Base-by-base conservation (phyloP, 1,140 invertebrate species). In the Berghia stephanieae region DNA sequence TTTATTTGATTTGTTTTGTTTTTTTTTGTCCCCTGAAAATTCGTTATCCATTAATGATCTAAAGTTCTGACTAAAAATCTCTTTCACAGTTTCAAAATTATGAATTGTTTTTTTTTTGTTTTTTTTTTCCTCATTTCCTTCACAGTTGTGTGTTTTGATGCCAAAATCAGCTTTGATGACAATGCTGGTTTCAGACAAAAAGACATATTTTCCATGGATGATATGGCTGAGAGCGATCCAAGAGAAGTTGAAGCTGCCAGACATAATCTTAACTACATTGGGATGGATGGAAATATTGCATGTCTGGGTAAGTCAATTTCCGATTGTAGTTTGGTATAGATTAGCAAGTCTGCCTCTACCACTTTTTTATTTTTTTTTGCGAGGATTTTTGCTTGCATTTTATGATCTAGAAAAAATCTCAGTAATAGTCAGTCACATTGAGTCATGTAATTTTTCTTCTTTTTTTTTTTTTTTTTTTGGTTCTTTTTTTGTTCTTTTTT, bases 151-250 rank as follows among this genome's bases (percentile, higher is more conserved):
- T 95, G 96, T 40, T 97, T 99, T 74, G 98, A 99, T 93, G 98
- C 98, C 18, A 99, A 99, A 92, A 93, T 97, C 78, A 95, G 96
- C 81, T 99, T 99, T 91, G 98, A 99, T 91, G 98, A 99, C 88
- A 99, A 99, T 92, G 98, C 98, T 1, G 91, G 94, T 79, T 99
- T 96, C 84, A 92, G 98, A 77, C 98, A 99, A 78, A 93, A 95
- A 86, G 93, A 95, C 44, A 85, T 89, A 42, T 89, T 89, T 86
- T 87, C 83, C 0, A 81, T 88, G 83, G 86, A 89, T 66, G 88
- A 89, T 77, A 84, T 82, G 67, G 78, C 85, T 21, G 89, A 90
- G 73, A 87, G 79, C 42, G 96, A 99, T 91, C 95, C 96, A 18
- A 91, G 96, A 82, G 98, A 99, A 91, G 92, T 95, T 13, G 95